A percentile compares a stretch with the other conserved stretches of the same genome.
Evolutionary conservation across 2,113 vertebrate genomes (phyloP).

Genomic region (Ptyas mucosa): DNA sequence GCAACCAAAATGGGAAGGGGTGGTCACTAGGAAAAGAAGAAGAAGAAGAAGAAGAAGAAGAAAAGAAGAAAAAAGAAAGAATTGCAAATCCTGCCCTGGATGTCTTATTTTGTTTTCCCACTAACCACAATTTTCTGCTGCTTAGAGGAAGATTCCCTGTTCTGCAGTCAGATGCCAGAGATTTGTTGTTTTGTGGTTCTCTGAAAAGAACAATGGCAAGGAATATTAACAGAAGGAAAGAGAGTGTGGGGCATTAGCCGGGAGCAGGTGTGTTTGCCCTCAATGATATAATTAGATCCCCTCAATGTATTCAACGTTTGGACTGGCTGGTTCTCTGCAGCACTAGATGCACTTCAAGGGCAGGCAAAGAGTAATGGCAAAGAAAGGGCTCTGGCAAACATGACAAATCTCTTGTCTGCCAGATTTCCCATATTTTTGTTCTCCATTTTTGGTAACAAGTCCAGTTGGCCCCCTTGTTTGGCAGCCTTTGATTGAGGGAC

Average conservation of each 20-base stretch:
- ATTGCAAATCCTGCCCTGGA: background rate
- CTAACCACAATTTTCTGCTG: constrained; percentile 50
- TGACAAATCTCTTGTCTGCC: background rate
- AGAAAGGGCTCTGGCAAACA: constrained; percentile 25
- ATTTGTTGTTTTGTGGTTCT: constrained; percentile 21
- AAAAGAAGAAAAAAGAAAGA: background rate
- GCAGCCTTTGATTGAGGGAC: constrained; percentile 33
- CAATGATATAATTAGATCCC: constrained; percentile 66
- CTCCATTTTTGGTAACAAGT: constrained; percentile 35
- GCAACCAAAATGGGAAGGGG: constrained; percentile 15
- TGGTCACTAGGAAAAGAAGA: constrained; percentile 31
- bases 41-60: too few relatives aligned
- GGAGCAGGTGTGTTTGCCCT: constrained; percentile 66
- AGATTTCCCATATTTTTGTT: background rate
- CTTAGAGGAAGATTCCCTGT: constrained; percentile 54
- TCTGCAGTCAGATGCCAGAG: constrained; percentile 45
- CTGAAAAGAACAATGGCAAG: constrained; percentile 65
- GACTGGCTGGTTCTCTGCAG: constrained; percentile 59
- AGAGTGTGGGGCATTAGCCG: constrained; percentile 51
- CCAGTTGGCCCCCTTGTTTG: constrained; percentile 31
- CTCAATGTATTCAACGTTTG: constrained; percentile 54
- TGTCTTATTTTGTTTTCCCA: background rate
- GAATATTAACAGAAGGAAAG: constrained; percentile 59
- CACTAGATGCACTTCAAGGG: constrained; percentile 61
- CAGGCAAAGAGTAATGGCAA: constrained; percentile 48